Base-by-base conservation (phyloP, 1,140 invertebrate species). In the Nasonia vitripennis region DNA sequence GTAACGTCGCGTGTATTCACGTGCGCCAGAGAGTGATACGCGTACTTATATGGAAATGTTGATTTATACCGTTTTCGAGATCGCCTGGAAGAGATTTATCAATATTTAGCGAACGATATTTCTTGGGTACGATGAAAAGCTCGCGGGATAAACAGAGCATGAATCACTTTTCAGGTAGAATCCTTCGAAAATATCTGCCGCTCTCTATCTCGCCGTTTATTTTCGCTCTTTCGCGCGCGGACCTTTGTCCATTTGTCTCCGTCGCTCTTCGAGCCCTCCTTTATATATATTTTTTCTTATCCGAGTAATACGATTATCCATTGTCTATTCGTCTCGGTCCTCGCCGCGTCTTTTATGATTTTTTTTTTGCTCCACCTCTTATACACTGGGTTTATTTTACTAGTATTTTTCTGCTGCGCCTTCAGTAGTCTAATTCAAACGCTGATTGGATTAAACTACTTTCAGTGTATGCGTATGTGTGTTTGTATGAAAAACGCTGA, bases 281-380 rank as follows among this genome's bases (percentile, higher is more conserved):
- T 17, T 17, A 45, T 45, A 9, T 48, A 12, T 12, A 12, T 51
- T 62, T 62, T 62, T n/a, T 62, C 55, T 7, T n/a, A 17, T 48
- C 9, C 45, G n/a, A 23, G 74, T 48, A 23, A 77, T 77, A 41
- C 45, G 20, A 77, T 77, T 23, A 78, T 55, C 78, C 62, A 62
- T 62, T 62, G 55, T 62, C 48, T 62, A 62, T 62, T 62, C 20
- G 20, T 62, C 55, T 62, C 55, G 1, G 14, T 5, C 55, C 20
- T 62, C 20, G 55, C 4, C 17, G 5, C 20, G 14, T 62, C 55
- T 62, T 62, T 62, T 62, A 62, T 62, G 41, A 17, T 62, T 62
- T 7, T 7, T 20, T 62, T 62, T 62, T 27, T 27, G n/a, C 17
- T 62, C 17, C 4, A 0, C 20, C 17, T 27, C 27, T 62, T 17